Percentiles rank a stretch among this genome's conserved stretches.
Conservation (phyloP, 2,888 invertebrate species). For the Poecilus cupreus region DNA sequence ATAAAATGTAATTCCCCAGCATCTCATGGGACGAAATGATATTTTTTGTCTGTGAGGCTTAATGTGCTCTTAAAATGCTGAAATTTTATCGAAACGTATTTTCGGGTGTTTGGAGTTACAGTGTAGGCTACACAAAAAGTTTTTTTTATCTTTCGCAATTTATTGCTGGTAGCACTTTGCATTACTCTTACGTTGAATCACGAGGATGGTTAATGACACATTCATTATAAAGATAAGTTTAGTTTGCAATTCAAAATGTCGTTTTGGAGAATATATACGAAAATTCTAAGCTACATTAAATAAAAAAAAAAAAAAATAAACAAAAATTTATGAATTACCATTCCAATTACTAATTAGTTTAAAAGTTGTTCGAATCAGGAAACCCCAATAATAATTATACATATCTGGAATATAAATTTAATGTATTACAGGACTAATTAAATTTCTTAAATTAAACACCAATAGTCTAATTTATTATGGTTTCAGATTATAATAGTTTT, state of each 20-base stretch:
- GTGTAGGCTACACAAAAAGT: constrained; percentile 28
- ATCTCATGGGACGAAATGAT: constrained; percentile 51
- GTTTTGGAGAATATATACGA: too few species aligned
- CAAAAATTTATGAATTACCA: too few species aligned
- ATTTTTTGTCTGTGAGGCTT: constrained; percentile 48
- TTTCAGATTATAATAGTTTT: too few species aligned
- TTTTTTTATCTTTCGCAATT: constrained; percentile 47
- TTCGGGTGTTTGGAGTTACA: constrained; percentile 18
- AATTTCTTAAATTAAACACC: too few species aligned
- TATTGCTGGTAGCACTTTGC: constrained; percentile 20
- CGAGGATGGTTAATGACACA: constrained; percentile 23
- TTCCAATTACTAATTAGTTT: too few species aligned
- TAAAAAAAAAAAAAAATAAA: too few species aligned
- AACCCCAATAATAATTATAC: too few species aligned
- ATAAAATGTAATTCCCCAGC: constrained; percentile 55
- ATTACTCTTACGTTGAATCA: constrained; percentile 30
- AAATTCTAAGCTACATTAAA: too few species aligned
- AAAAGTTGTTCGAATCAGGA: too few species aligned
- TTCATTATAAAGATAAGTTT: constrained; percentile 37
- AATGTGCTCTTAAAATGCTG: constrained; percentile 54
- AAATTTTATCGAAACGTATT: constrained; percentile 53
- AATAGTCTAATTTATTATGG: too few species aligned
- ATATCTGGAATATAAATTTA: too few species aligned
- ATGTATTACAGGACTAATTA: too few species aligned
- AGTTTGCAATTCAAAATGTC: neutral